Conservation (phyloP, 2,797 vertebrate genomes). For the Sebastes vulpes region DNA sequence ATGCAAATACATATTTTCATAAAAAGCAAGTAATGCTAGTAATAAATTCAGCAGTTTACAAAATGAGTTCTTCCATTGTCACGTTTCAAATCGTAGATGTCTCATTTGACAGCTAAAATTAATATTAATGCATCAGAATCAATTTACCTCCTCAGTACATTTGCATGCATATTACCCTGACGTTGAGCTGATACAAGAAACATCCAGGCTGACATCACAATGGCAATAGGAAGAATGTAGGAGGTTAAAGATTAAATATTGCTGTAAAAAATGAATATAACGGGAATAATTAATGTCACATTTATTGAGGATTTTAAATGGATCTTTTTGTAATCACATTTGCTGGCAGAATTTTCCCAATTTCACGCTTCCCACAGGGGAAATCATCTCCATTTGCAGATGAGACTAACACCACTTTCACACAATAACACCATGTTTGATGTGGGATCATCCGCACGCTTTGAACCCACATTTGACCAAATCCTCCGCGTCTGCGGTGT, state of each 20-base stretch:
- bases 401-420: conserved; percentile 2
- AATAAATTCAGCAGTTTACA: neutral
- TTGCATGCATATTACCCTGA: conserved; percentile 19
- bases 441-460: conserved; percentile 19
- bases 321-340: conserved; percentile 24
- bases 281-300: neutral
- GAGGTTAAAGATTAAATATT: neutral
- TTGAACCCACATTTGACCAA: neutral
- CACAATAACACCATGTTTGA: conserved; percentile 8
- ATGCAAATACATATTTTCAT: neutral
- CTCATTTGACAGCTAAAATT: neutral
- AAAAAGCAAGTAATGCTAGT: neutral
- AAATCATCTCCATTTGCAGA: conserved; percentile 35
- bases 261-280: neutral
- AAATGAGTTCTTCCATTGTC: neutral
- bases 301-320: neutral
- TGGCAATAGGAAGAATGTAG: neutral
- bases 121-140: conserved; percentile 8
- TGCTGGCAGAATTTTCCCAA: conserved; percentile 24
- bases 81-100: conserved; percentile 2
- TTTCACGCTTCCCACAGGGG: conserved; percentile 38
- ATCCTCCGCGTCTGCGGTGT: neutral
- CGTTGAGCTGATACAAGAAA: neutral
- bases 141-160: neutral
- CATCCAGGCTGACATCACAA: neutral